phyloP scores from a whole-genome alignment of 1,140 invertebrate genomes.

The Brachionus angularis region DNA sequence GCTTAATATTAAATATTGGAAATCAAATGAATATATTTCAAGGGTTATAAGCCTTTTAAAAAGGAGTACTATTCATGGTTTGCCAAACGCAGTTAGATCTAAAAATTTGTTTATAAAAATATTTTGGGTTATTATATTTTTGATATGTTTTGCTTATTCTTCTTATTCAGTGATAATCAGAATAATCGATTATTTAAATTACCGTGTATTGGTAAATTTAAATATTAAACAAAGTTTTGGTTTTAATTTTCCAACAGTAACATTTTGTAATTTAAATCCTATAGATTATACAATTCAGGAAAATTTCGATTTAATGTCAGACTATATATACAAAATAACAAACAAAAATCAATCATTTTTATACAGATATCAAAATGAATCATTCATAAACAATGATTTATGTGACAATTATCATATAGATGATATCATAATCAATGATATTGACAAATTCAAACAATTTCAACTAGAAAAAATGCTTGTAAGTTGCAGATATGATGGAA shows the following conservation, averaged over 20 bases:
- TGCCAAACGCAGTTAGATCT: not conserved
- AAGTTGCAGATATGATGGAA: slow-evolving; percentile 14
- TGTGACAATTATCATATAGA: not conserved
- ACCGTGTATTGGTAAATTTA: not conserved
- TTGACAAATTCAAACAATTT: not conserved
- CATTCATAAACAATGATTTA: not conserved
- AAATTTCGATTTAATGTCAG: not conserved
- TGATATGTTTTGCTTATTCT: not conserved
- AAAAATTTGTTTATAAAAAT: not conserved
- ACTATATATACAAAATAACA: not conserved
- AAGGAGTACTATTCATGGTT: not conserved
- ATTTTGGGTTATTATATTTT: slow-evolving; percentile 2
- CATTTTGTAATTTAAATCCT: slow-evolving; percentile 24
- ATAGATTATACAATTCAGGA: slow-evolving; percentile 1
- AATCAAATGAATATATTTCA: not conserved
- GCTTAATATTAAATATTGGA: too few species aligned
- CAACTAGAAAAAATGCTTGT: slow-evolving; percentile 8
- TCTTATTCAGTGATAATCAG: not conserved
- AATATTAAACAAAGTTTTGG: not conserved
- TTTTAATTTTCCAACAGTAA: slow-evolving; percentile 20
- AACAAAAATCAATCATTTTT: not conserved
- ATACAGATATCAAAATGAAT: not conserved
- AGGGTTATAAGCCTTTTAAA: not conserved
- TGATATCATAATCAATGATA: not conserved
- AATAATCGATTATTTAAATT: not conserved